These are phyloP conservation scores for Siderastrea radians DNA, from an alignment of 92 coral and sea anemone genomes.

Conservation along the genomic window DNA sequence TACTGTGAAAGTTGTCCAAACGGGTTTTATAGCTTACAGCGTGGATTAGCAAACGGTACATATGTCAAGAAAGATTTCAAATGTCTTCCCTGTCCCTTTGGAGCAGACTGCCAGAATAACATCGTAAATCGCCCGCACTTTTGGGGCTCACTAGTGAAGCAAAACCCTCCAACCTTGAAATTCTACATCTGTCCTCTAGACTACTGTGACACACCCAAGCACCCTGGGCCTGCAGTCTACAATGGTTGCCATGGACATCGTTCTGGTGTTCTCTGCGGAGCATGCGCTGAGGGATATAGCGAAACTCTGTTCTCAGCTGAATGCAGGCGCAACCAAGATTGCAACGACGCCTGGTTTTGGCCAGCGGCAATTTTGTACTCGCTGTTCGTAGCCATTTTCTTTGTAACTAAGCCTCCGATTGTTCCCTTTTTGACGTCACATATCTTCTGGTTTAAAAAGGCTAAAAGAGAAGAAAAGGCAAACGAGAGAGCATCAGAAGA, in stretches of 20 bases:
- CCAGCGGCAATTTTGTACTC: conserved; percentile 49
- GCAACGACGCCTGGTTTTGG: conserved; percentile 83
- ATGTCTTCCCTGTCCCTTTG: conserved; percentile 63
- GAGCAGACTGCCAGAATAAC: conserved; percentile 46
- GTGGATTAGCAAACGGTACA: conserved; percentile 57
- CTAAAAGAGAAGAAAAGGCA: not conserved
- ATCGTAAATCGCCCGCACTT: conserved; percentile 45
- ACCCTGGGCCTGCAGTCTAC: conserved; percentile 22
- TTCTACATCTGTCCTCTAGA: conserved; percentile 74
- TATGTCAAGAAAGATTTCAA: conserved; percentile 7
- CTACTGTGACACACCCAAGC: conserved; percentile 59
- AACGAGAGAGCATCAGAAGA: not conserved
- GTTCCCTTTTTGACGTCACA: conserved; percentile 52
- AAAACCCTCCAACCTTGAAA: conserved; percentile 46
- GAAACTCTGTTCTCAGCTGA: conserved; percentile 71
- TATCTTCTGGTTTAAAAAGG: conserved; percentile 63
- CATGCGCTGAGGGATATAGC: conserved; percentile 72
- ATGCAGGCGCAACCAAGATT: conserved; percentile 57
- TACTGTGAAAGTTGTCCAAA: conserved; percentile 55
- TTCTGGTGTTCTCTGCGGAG: conserved; percentile 77
- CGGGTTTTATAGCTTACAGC: conserved; percentile 64
- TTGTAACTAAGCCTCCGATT: conserved; percentile 66
- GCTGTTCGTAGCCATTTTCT: conserved; percentile 40
- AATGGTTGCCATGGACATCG: conserved; percentile 80
- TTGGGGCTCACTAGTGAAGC: conserved; percentile 68